Evolutionary conservation across 1,140 invertebrate species (phyloP).

Genomic region (Popillia japonica): DNA sequence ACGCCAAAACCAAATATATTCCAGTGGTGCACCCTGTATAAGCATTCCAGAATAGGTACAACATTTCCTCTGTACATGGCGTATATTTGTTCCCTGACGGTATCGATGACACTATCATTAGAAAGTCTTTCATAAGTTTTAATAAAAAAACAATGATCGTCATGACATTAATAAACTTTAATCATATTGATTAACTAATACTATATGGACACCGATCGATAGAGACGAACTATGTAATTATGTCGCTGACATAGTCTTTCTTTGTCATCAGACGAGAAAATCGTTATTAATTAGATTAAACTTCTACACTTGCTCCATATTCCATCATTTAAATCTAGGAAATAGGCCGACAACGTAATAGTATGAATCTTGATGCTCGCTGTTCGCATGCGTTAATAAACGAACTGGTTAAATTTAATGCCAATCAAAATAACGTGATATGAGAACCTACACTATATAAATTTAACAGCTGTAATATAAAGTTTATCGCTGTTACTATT

Average conservation of each 20-base stretch:
- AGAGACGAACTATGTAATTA: neutral
- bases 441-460: neutral
- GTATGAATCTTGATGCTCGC: neutral
- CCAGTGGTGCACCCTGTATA: too few relatives aligned
- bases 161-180: too few relatives aligned
- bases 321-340: neutral
- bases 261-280: neutral
- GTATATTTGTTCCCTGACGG: too few relatives aligned
- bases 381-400: slow-evolving; percentile 5
- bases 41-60: too few relatives aligned
- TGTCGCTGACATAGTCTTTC: neutral
- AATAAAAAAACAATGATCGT: too few relatives aligned
- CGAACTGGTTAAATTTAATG: slow-evolving; percentile 5
- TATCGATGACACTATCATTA: too few relatives aligned
- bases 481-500: neutral
- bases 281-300: slow-evolving; percentile 7
- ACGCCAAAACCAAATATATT: too few relatives aligned
- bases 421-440: neutral
- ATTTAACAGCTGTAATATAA: neutral
- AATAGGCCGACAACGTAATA: neutral
- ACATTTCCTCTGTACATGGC: too few relatives aligned
- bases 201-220: neutral
- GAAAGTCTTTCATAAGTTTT: too few relatives aligned
- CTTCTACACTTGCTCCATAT: neutral
- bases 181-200: neutral